Evolutionary conservation across 92 coral and sea anemone genomes (phyloP), one percentile per base, ranked within the genome.

Genomic region (Parazoanthus darwini): DNA sequence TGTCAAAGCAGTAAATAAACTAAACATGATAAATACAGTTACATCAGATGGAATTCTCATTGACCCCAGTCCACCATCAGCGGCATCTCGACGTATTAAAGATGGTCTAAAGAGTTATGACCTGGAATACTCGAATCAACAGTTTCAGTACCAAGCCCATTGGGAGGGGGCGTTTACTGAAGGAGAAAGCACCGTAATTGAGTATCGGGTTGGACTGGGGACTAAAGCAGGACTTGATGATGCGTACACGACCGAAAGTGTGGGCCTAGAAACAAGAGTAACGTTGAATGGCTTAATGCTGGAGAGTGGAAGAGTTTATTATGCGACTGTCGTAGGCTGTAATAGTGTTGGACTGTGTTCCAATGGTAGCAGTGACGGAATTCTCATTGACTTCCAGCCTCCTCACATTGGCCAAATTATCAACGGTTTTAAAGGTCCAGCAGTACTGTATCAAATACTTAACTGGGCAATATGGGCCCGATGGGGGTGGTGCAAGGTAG

Each of bases 101-200:
- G 99, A 97, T 66, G 99, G 99, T 13, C n/a, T 73, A 11, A 74
- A 81, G 58, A 96, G 96, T 68, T 89, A 77, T 18, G 99, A 97
- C 86, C 75, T 81, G 75, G 96, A 94, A 44, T 97, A 86, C 81
- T 94, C 96, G 37, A 92, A 91, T 4, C 94, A 89, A 66, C 94
- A 94, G 63, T 94, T 94, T 50, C 70, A 90, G 36, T 97, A 92
- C 89, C 96, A 95, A 36, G 94, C 94, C 72, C 98, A 95, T 68
- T 97, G 98, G 99, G 97, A 95, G 85, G 94, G 96, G 70, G 99
- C 98, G 14, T 97, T 97, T 68, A 91, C 90, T 33, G 99, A 97
- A 73, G 90, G 96, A 8, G 99, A 97, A 87, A 97, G 99, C 82
- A 94, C 94, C 26, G 44, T 97, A 16, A 93, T 72, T 1, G 99